Conservation (phyloP, 2,797 vertebrate species). For the Paguma larvata region DNA sequence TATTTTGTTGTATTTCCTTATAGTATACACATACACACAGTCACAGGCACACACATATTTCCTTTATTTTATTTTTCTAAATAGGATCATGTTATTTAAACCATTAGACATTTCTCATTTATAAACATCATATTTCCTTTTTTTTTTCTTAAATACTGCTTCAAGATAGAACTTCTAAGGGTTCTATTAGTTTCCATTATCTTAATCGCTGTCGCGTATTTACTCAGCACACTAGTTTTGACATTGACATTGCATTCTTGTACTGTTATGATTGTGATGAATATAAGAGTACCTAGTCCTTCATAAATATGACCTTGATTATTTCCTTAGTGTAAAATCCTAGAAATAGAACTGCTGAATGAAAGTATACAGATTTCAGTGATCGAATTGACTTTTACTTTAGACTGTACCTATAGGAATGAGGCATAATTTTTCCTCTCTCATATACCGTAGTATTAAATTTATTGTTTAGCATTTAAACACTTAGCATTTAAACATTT, state of each 20-base stretch:
- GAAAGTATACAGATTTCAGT: conserved; percentile 26
- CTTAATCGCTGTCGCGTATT: neutral
- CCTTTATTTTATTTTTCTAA: conserved; percentile 15
- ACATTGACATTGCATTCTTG: neutral
- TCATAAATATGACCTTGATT: neutral
- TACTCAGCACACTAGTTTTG: neutral
- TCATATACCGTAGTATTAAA: conserved; percentile 8
- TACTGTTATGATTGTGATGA: neutral
- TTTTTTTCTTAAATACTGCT: neutral
- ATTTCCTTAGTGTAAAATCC: neutral
- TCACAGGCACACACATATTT: neutral
- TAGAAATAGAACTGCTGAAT: conserved; percentile 48
- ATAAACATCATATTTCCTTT: neutral
- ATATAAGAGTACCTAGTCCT: neutral
- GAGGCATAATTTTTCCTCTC: conserved; percentile 7
- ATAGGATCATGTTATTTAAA: neutral
- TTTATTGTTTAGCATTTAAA: neutral
- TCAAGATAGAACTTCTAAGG: neutral
- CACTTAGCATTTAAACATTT: neutral
- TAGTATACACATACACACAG: neutral
- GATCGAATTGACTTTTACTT: neutral
- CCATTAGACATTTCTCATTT: neutral
- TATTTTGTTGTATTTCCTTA: neutral
- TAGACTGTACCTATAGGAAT: neutral
- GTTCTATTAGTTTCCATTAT: neutral